Base-by-base conservation (phyloP, 2,797 vertebrate genomes). In the Cynopterus sphinx region DNA sequence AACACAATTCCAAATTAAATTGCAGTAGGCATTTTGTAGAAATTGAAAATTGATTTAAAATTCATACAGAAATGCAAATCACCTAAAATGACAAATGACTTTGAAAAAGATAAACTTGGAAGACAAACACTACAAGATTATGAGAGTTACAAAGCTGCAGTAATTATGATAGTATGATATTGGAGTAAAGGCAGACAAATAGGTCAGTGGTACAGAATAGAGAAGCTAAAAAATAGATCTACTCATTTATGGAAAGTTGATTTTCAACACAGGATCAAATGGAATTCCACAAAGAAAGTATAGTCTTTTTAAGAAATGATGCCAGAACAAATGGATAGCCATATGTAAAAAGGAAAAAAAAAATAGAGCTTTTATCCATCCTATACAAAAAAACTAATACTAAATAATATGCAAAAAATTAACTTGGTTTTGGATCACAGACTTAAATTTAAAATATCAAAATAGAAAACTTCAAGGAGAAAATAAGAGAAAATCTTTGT, bases 31-130 rank as follows among this genome's bases (percentile, higher is more conserved):
- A 41, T 70, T 65, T 84, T 90, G 21, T 59, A 82, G 21, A 84
- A 95, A 81, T n/a, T 81, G 22, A 75, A 43, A 93, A 57, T 4
- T 55, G 15, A 87, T 63, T 85, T 78, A 75, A 88, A 94, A 75
- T 81, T 90, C 63, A 41, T 57, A 33, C 81, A 26, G n/a, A 93
- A 96, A 90, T 91, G 43, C 5, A 87, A 79, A 67, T 81, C 10
- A 49, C 21, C 24, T 87, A 49, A 84, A 92, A 43, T 63, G n/a
- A 11, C 61, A 81, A 83, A 67, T 75, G 21, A 71, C 49, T 86
- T 85, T 81, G 19, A 65, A 92, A 93, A 90, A 39, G 33, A 26
- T 85, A 61, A 68, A 82, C 7, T 28, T 53, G 3, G 28, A 89
- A 9, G 12, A 26, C 21, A 70, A 73, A 53, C 3, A 28, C 10